These are phyloP conservation scores for Brotula barbata DNA, from an alignment of 2,797 vertebrate species.

Conservation along the genomic window DNA sequence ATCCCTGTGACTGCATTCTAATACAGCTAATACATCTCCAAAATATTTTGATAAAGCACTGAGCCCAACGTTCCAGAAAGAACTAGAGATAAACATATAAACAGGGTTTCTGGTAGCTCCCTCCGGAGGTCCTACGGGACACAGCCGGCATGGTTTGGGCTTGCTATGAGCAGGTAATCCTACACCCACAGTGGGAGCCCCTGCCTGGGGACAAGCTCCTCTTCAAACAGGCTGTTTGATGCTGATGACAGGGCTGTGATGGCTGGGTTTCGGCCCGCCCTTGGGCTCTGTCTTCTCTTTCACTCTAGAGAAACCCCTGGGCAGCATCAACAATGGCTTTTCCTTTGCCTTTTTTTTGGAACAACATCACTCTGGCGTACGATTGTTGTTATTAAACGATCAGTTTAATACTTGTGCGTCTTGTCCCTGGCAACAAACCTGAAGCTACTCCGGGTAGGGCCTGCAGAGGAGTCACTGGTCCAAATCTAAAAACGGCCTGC, in stretches of 20 bases:
- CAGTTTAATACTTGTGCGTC: slow-evolving; percentile 19
- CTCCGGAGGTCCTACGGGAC: slow-evolving; percentile 40
- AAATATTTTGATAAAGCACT: slow-evolving; percentile 38
- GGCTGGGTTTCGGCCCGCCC: slow-evolving; percentile 63
- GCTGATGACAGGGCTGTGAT: slow-evolving; percentile 76
- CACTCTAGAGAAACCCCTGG: slow-evolving; percentile 68
- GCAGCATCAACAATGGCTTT: slow-evolving; percentile 69
- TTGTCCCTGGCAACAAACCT: slow-evolving; percentile 5
- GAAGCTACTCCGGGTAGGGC: slow-evolving; percentile 6
- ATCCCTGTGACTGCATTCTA: slow-evolving; percentile 13
- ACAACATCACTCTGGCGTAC: slow-evolving; percentile 42
- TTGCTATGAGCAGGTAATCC: slow-evolving; percentile 65
- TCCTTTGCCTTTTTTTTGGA: slow-evolving; percentile 59
- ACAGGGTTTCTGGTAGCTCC: slow-evolving; percentile 44
- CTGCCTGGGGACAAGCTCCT: slow-evolving; percentile 65
- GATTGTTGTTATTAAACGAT: slow-evolving; percentile 34
- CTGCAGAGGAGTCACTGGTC: slow-evolving; percentile 32
- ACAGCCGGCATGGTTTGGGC: slow-evolving; percentile 44
- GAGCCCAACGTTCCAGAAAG: slow-evolving; percentile 42
- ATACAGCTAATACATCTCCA: slow-evolving; percentile 15
- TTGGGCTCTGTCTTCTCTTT: slow-evolving; percentile 63
- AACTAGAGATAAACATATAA: slow-evolving; percentile 52
- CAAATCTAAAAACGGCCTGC: slow-evolving; percentile 1
- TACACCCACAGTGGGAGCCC: slow-evolving; percentile 69
- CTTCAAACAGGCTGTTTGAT: slow-evolving; percentile 79